These are phyloP conservation scores for Larimichthys crocea DNA, from an alignment of 2,113 vertebrate genomes.

Conservation along the genomic window DNA sequence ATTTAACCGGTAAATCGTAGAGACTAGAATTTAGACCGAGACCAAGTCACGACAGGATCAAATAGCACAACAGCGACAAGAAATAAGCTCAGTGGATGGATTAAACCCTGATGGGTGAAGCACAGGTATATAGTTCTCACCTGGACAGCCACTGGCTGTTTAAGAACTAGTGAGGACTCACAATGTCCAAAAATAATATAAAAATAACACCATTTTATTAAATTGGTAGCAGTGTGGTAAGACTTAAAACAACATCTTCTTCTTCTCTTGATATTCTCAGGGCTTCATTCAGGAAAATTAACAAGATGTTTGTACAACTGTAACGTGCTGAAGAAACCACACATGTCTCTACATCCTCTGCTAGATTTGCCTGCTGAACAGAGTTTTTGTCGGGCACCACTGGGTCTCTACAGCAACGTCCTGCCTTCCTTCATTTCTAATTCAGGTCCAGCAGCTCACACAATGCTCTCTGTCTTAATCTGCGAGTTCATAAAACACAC, in stretches of 20 bases:
- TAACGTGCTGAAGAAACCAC: too few species aligned
- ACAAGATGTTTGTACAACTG: not conserved
- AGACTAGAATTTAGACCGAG: too few species aligned
- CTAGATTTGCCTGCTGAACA: not conserved
- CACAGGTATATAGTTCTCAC: too few species aligned
- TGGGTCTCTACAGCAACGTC: slow-evolving; percentile 21
- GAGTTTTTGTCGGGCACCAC: not conserved
- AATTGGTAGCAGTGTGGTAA: not conserved
- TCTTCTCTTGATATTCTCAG: not conserved
- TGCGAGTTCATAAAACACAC: not conserved
- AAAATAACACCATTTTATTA: too few species aligned
- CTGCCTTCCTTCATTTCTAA: not conserved
- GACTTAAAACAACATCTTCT: not conserved
- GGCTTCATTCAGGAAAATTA: too few species aligned
- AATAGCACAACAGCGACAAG: not conserved
- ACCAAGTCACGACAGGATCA: too few species aligned
- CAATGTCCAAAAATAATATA: too few species aligned
- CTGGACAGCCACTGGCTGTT: too few species aligned
- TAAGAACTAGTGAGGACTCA: too few species aligned
- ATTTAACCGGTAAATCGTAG: too few species aligned
- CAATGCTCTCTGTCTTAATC: not conserved
- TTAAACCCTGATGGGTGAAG: not conserved
- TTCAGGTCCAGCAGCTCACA: not conserved
- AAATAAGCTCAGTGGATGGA: not conserved
- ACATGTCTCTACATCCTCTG: not conserved